These are phyloP conservation scores for Pampus argenteus DNA, from an alignment of 2,797 vertebrate genomes.

Conservation along the genomic window DNA sequence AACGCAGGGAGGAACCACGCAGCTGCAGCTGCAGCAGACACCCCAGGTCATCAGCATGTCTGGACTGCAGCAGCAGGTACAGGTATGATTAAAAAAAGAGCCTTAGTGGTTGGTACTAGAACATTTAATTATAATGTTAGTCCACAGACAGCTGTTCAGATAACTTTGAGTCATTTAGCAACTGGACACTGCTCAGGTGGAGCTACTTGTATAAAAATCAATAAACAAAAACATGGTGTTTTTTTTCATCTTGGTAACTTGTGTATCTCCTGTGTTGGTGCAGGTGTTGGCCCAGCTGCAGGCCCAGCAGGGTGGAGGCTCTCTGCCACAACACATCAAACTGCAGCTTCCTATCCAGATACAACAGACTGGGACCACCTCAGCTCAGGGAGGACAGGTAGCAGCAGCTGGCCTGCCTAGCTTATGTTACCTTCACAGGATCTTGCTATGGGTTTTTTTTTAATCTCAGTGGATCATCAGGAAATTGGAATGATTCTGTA, in stretches of 20 bases:
- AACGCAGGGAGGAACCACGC: conserved; percentile 77
- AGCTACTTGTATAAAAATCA: not conserved
- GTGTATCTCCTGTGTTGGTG: conserved; percentile 38
- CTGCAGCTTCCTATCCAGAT: conserved; percentile 93
- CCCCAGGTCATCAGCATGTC: conserved; percentile 89
- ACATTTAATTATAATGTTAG: rapidly evolving
- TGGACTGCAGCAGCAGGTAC: conserved; percentile 90
- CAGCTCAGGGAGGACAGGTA: conserved; percentile 80
- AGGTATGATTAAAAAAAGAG: conserved; percentile 40
- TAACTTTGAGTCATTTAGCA: not conserved
- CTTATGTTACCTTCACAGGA: not conserved
- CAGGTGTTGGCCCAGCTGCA: conserved; percentile 90
- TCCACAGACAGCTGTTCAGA: not conserved
- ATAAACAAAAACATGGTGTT: conserved; percentile 1
- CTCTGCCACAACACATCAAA: conserved; percentile 89
- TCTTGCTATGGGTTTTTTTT: not conserved
- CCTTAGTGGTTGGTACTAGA: not conserved
- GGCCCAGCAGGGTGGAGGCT: conserved; percentile 86
- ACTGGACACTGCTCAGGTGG: not conserved
- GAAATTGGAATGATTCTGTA: not conserved
- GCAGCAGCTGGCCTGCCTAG: not conserved
- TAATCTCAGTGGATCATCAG: not conserved
- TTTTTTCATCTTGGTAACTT: conserved; percentile 13
- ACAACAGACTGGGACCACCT: conserved; percentile 82
- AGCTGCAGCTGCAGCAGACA: conserved; percentile 88